Evolutionary conservation across 2,113 vertebrate genomes (phyloP).

Genomic region (Onychorhynchus coronatus): DNA sequence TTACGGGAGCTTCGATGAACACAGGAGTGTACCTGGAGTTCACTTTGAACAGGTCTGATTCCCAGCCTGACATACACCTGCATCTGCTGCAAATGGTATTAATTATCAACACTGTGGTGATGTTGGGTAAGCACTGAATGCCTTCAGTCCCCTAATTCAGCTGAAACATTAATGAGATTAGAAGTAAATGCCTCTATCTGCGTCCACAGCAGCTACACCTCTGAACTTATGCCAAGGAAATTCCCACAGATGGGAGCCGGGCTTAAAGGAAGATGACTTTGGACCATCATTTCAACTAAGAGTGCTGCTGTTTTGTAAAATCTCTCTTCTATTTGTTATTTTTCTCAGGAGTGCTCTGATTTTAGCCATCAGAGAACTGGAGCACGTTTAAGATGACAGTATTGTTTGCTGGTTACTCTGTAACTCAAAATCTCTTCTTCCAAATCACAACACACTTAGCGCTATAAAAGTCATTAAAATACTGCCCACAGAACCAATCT

Average conservation of each 20-base stretch:
- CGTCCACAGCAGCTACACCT: conserved; percentile 40
- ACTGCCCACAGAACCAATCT: background rate
- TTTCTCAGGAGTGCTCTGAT: background rate
- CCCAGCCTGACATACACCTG: background rate
- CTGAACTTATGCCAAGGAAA: background rate
- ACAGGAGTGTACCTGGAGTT: background rate
- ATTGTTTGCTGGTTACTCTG: background rate
- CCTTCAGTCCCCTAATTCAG: conserved; percentile 21
- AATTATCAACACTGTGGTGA: background rate
- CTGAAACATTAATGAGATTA: conserved; percentile 43
- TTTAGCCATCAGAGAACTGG: background rate
- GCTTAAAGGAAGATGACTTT: background rate
- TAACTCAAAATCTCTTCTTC: background rate
- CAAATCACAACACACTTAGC: background rate
- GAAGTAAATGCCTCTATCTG: conserved; percentile 47
- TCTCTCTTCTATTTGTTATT: background rate
- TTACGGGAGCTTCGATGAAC: background rate
- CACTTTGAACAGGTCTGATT: background rate
- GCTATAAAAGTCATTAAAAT: background rate
- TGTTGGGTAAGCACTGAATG: background rate
- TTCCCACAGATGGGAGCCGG: background rate
- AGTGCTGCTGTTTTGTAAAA: background rate
- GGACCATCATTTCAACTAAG: background rate
- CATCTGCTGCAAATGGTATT: background rate
- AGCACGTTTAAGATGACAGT: background rate